These are phyloP conservation scores for Mythimna loreyi DNA, from an alignment of 2,888 invertebrate species.

Conservation along the genomic window DNA sequence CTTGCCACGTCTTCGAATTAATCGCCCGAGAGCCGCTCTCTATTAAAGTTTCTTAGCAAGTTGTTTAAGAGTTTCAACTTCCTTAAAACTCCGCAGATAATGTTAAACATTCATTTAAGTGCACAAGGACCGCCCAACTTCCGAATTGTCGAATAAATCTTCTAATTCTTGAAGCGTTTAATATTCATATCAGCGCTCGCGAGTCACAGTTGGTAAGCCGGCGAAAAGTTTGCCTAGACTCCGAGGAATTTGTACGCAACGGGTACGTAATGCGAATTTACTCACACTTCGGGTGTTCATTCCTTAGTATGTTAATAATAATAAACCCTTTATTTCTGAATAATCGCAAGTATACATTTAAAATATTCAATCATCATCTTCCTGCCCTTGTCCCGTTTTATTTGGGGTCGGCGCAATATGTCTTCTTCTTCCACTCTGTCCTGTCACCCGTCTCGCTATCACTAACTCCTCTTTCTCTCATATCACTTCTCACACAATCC, in stretches of 20 bases:
- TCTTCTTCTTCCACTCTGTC: too few relatives aligned
- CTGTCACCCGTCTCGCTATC: too few relatives aligned
- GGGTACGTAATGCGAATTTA: slow-evolving; percentile 44
- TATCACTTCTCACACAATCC: too few relatives aligned
- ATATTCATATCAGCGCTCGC: slow-evolving; percentile 88
- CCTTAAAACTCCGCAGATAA: slow-evolving; percentile 88
- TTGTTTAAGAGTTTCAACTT: slow-evolving; percentile 88
- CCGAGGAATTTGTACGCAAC: slow-evolving; percentile 44
- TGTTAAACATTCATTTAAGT: slow-evolving; percentile 91
- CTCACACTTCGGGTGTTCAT: slow-evolving; percentile 35
- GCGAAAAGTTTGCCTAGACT: slow-evolving; percentile 59
- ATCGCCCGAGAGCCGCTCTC: slow-evolving; percentile 88
- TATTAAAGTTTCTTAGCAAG: slow-evolving; percentile 89
- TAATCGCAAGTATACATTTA: too few relatives aligned
- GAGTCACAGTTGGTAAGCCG: slow-evolving; percentile 65
- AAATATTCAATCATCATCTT: too few relatives aligned
- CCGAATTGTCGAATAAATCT: slow-evolving; percentile 88
- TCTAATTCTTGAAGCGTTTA: slow-evolving; percentile 89
- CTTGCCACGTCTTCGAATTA: slow-evolving; percentile 87
- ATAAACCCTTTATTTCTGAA: too few relatives aligned
- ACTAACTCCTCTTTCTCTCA: too few relatives aligned
- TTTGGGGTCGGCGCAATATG: too few relatives aligned
- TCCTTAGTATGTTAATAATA: neutral
- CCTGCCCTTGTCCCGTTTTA: too few relatives aligned
- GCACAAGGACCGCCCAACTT: slow-evolving; percentile 82